Conservation (phyloP, 2,888 invertebrate species). For the Vesta saturnalis region DNA sequence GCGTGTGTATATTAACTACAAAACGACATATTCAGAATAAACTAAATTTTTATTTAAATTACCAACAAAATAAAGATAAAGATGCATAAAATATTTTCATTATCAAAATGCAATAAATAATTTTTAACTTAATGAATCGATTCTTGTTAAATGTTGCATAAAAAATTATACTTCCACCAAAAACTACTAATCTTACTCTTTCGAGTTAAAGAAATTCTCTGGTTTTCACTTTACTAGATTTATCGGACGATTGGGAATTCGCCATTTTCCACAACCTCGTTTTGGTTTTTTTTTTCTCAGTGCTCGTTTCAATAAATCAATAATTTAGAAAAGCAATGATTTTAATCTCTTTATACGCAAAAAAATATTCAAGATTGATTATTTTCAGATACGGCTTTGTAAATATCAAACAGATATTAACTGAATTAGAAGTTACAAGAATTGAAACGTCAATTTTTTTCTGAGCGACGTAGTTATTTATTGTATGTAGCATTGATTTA, state of each 20-base stretch:
- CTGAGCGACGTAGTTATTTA: neutral
- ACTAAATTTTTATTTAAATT: no score
- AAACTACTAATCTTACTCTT: neutral
- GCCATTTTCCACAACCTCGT: neutral
- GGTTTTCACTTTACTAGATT: neutral
- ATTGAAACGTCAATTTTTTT: no score
- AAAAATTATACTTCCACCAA: neutral
- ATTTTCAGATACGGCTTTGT: no score
- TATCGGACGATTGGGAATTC: neutral
- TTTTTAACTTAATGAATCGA: no score
- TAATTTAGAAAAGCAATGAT: neutral
- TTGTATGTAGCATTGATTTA: neutral
- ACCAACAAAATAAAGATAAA: no score
- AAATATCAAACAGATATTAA: no score
- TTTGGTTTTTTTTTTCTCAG: neutral
- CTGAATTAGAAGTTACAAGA: no score
- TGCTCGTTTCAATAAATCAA: neutral
- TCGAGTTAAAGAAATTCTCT: neutral
- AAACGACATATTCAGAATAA: no score
- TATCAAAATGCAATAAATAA: no score
- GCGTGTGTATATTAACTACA: no score
- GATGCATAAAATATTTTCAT: no score
- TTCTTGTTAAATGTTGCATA: neutral
- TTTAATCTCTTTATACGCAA: neutral
- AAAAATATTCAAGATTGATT: no score